These are phyloP conservation scores for Aphyosemion australe DNA, from an alignment of 2,113 vertebrate genomes.

Conservation along the genomic window DNA sequence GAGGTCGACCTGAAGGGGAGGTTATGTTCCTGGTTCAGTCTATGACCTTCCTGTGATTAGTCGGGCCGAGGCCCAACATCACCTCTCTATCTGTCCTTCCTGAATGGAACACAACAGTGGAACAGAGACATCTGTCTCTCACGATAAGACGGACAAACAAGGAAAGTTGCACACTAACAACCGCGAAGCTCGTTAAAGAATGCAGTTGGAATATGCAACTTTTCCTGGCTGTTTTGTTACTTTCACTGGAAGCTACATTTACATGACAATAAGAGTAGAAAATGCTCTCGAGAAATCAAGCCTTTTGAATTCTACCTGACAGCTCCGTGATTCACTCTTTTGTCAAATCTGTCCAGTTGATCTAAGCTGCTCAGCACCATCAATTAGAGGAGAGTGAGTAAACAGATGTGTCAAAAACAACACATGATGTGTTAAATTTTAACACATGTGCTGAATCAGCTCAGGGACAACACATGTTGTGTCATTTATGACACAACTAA, in stretches of 20 bases:
- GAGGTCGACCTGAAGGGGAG: slow-evolving; percentile 46
- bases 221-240: slow-evolving; percentile 9
- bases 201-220: neutral
- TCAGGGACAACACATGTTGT: no score
- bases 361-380: slow-evolving; percentile 62
- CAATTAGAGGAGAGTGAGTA: slow-evolving; percentile 72
- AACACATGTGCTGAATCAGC: no score
- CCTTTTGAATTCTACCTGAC: slow-evolving; percentile 22
- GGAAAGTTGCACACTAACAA: slow-evolving; percentile 50
- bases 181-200: slow-evolving; percentile 13
- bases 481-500: no score
- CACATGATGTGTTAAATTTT: no score
- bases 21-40: slow-evolving; percentile 28
- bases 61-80: slow-evolving; percentile 65
- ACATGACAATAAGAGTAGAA: slow-evolving; percentile 42
- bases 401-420: no score
- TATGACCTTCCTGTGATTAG: slow-evolving; percentile 54
- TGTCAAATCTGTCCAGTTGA: slow-evolving; percentile 60
- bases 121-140: slow-evolving; percentile 57
- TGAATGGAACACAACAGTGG: slow-evolving; percentile 62
- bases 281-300: slow-evolving; percentile 30
- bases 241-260: slow-evolving; percentile 32
- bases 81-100: slow-evolving; percentile 57
- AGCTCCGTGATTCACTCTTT: slow-evolving; percentile 58
- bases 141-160: slow-evolving; percentile 58